Conservation (phyloP, 1,140 invertebrate genomes). For the Drosophila chauvacae region DNA sequence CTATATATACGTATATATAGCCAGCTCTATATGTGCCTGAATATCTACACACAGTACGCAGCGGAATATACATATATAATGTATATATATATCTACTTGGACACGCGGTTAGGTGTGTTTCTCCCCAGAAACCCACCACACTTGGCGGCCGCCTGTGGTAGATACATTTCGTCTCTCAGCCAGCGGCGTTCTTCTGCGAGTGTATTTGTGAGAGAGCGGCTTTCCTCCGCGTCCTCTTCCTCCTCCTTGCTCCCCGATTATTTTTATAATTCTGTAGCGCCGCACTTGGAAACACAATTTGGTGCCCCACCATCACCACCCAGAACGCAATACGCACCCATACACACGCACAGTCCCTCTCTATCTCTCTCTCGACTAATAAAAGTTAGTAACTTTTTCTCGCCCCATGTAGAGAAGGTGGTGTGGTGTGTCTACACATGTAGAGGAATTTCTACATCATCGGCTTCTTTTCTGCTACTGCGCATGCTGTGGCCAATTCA, state of each 20-base stretch:
- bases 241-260: slow-evolving; percentile 35
- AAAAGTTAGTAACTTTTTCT: slow-evolving; percentile 50
- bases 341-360: not conserved
- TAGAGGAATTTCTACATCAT: slow-evolving; percentile 54
- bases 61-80: slow-evolving; percentile 31
- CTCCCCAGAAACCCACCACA: slow-evolving; percentile 47
- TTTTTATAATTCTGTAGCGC: slow-evolving; percentile 60
- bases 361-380: slow-evolving; percentile 2
- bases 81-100: slow-evolving; percentile 44
- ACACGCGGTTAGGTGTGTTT: slow-evolving; percentile 62
- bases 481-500: slow-evolving; percentile 65
- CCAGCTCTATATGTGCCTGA: slow-evolving; percentile 24
- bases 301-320: slow-evolving; percentile 28
- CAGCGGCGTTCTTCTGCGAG: slow-evolving; percentile 18
- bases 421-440: slow-evolving; percentile 22
- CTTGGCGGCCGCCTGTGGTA: slow-evolving; percentile 55
- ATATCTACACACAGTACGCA: slow-evolving; percentile 50
- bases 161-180: slow-evolving; percentile 48
- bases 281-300: slow-evolving; percentile 54
- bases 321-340: slow-evolving; percentile 23
- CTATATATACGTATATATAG: slow-evolving; percentile 47
- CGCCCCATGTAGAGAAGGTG: slow-evolving; percentile 19
- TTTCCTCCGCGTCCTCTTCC: not conserved
- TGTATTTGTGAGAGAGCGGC: slow-evolving; percentile 18
- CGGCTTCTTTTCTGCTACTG: slow-evolving; percentile 51